Base-by-base conservation (phyloP, 2,113 vertebrate genomes). In the Ictidomys tridecemlineatus region DNA sequence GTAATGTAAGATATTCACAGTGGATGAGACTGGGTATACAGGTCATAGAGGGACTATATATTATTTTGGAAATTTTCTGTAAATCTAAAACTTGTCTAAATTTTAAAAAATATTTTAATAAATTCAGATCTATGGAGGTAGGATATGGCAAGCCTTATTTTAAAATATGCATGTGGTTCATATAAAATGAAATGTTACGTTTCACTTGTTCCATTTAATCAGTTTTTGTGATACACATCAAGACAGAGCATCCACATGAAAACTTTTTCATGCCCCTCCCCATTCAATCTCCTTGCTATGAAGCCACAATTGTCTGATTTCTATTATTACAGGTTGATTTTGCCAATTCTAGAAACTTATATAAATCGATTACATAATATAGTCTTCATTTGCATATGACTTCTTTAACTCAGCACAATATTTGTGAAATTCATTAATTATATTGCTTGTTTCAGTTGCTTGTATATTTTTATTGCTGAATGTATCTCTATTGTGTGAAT, bases 361-460 rank as follows among this genome's bases (percentile, higher is more conserved):
- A 51, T 93, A 42, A 83, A 85, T 96, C 0, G 5, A 83, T 70
- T 56, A 79, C 0, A 39, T 32, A 76, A 16, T 51, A 58, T 65
- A 1, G 11, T 48, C 9, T 91, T 51, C 24, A 18, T 93, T 89
- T 84, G 18, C 32, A 86, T 80, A 14, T 5, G 70, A 77, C 26
- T 91, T 72, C 30, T 73, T 85, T 85, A 34, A 73, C 8, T 82
- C 53, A 73, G 56, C 10, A 79, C 2, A 72, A 24, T 30, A 12
- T 89, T 78, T 91, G 48, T 93, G n/a, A 89, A 93, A 78, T 45
- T 91, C 42, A 63, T 82, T 32, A 17, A 56, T 84, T 70, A 48
- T 86, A 42, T 77, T 69, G 79, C 9, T 7, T 85, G 20, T 83
- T 58, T 61, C 53, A 85, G 30, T 85, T 92, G 16, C 85, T 97